phyloP scores from a whole-genome alignment of 2,888 invertebrate genomes.

The Hyposoter didymator region DNA sequence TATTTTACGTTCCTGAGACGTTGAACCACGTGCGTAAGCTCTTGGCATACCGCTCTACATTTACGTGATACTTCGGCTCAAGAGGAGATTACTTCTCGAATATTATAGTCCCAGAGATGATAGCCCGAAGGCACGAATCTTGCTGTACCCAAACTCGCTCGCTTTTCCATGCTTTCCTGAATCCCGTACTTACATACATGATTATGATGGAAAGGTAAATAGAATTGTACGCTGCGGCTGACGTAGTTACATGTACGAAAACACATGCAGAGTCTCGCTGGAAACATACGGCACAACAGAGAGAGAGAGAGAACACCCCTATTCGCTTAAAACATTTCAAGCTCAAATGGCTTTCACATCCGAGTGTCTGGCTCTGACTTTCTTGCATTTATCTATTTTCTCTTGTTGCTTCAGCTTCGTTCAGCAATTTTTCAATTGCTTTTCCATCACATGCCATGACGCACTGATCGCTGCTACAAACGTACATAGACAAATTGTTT shows the following conservation, averaged over 20 bases:
- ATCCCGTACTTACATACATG: slow-evolving; percentile 70
- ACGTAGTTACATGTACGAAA: slow-evolving; percentile 41
- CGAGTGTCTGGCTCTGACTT: slow-evolving; percentile 42
- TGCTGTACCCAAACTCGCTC: slow-evolving; percentile 25
- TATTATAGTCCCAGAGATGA: slow-evolving; percentile 57
- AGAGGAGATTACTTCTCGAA: slow-evolving; percentile 76
- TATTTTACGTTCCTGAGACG: slow-evolving; percentile 39
- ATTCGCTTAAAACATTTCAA: slow-evolving; percentile 13
- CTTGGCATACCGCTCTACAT: slow-evolving; percentile 73
- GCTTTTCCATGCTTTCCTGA: slow-evolving; percentile 32
- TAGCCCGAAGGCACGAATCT: slow-evolving; percentile 53
- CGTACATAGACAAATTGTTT: not conserved
- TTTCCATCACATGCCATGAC: slow-evolving; percentile 7
- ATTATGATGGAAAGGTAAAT: slow-evolving; percentile 75
- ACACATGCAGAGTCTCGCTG: not conserved
- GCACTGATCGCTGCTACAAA: not conserved
- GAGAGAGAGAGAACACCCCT: not conserved
- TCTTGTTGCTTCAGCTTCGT: slow-evolving; percentile 28
- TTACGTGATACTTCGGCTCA: slow-evolving; percentile 78
- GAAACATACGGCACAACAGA: not conserved
- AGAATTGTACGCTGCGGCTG: slow-evolving; percentile 60
- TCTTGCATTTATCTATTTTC: slow-evolving; percentile 31
- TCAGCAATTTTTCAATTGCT: slow-evolving; percentile 24
- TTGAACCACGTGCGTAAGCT: slow-evolving; percentile 74
- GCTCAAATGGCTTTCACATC: slow-evolving; percentile 47